These are phyloP conservation scores for Limnephilus rhombicus DNA, from an alignment of 2,888 invertebrate species.

Conservation along the genomic window DNA sequence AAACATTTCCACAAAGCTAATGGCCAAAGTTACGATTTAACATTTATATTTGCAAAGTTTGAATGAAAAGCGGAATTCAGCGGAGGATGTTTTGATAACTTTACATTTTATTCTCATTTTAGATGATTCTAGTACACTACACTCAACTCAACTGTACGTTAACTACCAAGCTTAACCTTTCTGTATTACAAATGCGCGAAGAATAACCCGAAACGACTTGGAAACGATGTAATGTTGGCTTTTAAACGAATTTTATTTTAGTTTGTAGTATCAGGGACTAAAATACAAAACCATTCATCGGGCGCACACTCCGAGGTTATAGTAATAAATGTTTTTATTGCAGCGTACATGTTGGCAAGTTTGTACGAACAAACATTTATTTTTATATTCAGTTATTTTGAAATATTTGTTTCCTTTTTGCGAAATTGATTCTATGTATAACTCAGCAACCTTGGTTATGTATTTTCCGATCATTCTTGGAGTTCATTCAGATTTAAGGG, in stretches of 20 bases:
- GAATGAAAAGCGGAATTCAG: slow-evolving; percentile 13
- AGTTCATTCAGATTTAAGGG: background rate
- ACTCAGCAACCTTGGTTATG: background rate
- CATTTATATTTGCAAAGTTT: slow-evolving; percentile 28
- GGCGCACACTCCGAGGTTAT: background rate
- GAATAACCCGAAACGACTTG: slow-evolving; percentile 1
- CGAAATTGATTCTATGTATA: background rate
- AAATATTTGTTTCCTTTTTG: background rate
- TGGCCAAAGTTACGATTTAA: slow-evolving; percentile 23
- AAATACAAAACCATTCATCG: background rate
- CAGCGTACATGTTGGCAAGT: background rate
- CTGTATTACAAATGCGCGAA: slow-evolving; percentile 1
- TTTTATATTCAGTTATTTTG: background rate
- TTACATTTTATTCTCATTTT: slow-evolving; percentile 23
- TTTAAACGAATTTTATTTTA: slow-evolving; percentile 1
- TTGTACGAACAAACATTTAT: background rate
- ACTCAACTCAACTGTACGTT: slow-evolving; percentile 1
- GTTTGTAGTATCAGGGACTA: background rate
- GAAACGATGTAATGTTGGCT: background rate
- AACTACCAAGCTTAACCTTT: slow-evolving; percentile 1
- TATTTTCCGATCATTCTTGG: background rate
- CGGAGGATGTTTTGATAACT: slow-evolving; percentile 26
- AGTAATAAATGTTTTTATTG: background rate
- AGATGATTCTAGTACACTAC: slow-evolving; percentile 3
- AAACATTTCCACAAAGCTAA: slow-evolving; percentile 7